Evolutionary conservation across 2,797 vertebrate genomes (phyloP), one percentile per base, ranked within the genome.

Genomic region (Pangasius mekongensis): DNA sequence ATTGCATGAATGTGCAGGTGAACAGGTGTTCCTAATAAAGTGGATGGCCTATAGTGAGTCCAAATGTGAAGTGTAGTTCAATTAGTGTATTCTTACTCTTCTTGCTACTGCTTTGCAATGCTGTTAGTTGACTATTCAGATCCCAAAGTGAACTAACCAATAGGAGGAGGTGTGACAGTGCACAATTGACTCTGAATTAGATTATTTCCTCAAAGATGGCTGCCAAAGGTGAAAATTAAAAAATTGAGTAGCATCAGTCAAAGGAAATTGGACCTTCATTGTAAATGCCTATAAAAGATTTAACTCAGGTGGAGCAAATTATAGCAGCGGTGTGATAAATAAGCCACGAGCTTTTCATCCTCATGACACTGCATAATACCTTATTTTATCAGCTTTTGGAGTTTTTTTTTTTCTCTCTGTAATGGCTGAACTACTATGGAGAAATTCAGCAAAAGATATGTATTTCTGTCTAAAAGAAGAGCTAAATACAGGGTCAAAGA

Each of bases 201-300:
- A 87, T 87, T 58, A 58, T 54, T 83, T 73, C 80, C 64, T 83
- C 54, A 62, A 62, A 71, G 52, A 62, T 83, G 27, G 27, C 74
- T 85, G 60, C 20, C 62, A 88, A 88, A 81, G 66, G 18, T 80
- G 76, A 88, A 81, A 49, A 27, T 81, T 30, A 39, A 84, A 78
- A 85, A 76, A 66, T 33, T 84, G n/a, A 83, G 24, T 27, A 77
- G 82, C 81, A 84, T 88, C 71, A 84, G 86, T 67, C 78, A 87
- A 83, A 87, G 78, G 22, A 88, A 84, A 88, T 84, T 49, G 58
- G 43, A 88, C 60, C 84, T 84, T 84, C 71, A 66, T 73, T 74
- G 80, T 86, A 84, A 84, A n/a, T 43, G 89, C 30, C 85, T 85
- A 84, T 74, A 62, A 84, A 73, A 74, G 66, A 54, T 81, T 67